Base-by-base conservation (phyloP, 2,113 vertebrate genomes). In the Nyctereutes procyonoides region DNA sequence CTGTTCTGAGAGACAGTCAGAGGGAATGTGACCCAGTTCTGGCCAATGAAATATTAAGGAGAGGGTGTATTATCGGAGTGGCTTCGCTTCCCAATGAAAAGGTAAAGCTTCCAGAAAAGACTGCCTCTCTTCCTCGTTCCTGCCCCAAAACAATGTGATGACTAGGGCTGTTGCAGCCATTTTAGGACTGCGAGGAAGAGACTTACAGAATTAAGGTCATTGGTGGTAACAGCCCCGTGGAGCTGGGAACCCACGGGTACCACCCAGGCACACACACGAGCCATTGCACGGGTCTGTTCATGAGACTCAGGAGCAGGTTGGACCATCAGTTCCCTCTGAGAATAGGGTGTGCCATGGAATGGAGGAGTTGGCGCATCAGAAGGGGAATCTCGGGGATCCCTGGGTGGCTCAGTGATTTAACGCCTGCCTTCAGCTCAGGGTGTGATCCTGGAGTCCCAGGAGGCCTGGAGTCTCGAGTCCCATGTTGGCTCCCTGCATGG, bases 321-420 rank as follows among this genome's bases (percentile, higher is more conserved):
- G 28, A n/a, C 35, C 17, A 26, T 63, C 12, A 24, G 32, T 53
- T 48, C 69, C 62, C 32, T 74, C 10, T 15, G 38, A 53, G 12
- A 84, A 58, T 11, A 20, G 28, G 71, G 63, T 8, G 26, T 8
- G 22, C 30, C 53, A 48, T 17, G 43, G 55, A 56, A 5, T 20
- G 11, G 48, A 2, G 24, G 17, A 11, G 8, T 0, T 12, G 12
- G 56, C 3, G 6, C 51, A 28, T 22, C 5, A 0, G 16, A 10
- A 17, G 13, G 4, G 2, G 20, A 3, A 8, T 81, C 55, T 28
- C 17, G 38, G 38, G 38, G 38, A 43, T 43, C 38, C 38, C 38
- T 43, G 38, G 38, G 38, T 43, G 38, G 38, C 38, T 4, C 38
- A 43, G 38, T 4, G 38, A 4, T 43, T 43, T 43, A 4, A 4